Percentiles rank a stretch among this genome's conserved stretches.
Evolutionary conservation across 2,797 vertebrate genomes (phyloP).

Genomic region (Pelodytes ibericus): DNA sequence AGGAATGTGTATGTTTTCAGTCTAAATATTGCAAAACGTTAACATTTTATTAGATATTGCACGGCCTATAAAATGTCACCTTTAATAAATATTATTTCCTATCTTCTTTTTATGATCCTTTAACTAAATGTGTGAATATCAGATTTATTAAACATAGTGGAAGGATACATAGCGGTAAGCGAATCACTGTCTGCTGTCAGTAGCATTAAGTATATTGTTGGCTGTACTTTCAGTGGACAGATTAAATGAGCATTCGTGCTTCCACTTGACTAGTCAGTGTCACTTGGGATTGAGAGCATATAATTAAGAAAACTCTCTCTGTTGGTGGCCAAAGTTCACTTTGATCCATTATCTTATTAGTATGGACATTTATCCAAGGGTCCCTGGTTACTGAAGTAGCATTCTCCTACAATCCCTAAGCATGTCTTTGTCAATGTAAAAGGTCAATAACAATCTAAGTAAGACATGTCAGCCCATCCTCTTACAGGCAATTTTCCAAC

Average conservation of each 20-base stretch:
- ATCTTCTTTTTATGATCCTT: no score
- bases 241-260: background rate
- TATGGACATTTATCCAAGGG: constrained; percentile 7
- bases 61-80: no score
- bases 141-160: no score
- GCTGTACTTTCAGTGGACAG: background rate
- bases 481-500: constrained; percentile 15
- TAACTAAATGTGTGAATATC: no score
- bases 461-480: constrained; percentile 5
- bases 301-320: background rate
- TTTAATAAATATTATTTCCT: no score
- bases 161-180: background rate
- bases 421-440: background rate
- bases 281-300: background rate
- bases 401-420: constrained; percentile 5
- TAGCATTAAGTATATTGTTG: background rate
- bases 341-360: constrained; percentile 20
- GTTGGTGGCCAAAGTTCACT: background rate
- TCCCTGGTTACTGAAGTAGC: background rate
- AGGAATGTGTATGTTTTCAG: no score
- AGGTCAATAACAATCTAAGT: constrained; percentile 31
- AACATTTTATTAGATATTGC: no score
- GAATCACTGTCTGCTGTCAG: background rate
- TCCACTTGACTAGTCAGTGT: no score
- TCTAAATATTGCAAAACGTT: no score